Base-by-base conservation (phyloP, 2,888 invertebrate genomes). In the Parnassius mnemosyne region DNA sequence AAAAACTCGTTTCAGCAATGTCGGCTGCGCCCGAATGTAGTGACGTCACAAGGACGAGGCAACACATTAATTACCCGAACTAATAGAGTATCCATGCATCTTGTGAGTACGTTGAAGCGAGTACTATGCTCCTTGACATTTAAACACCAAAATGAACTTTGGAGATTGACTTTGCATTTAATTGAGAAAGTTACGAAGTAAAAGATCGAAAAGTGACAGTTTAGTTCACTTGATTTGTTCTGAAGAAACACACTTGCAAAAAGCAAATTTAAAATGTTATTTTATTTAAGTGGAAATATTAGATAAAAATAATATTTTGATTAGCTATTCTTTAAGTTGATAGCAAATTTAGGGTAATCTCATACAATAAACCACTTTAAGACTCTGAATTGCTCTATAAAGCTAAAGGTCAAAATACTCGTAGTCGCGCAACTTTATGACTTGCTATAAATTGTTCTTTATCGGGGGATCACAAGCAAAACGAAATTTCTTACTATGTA, bases 321-420 rank as follows among this genome's bases (percentile, higher is more conserved):
- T 34, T 7, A 34, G 5, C 34, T 34, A 34, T 34, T 34, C 34
- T 46, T 34, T 43, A 68, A 68, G 66, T 66, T 65, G 66, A 70
- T 71, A 72, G 72, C 70, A 69, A 74, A 60, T 41, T 16, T 10
- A 59, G n/a, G 49, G 52, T 75, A 74, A 71, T 76, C 75, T 72
- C 34, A 34, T 34, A 34, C 34, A 34, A 75, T 77, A 76, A 78
- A 72, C 69, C 66, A 71, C 73, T 66, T 71, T 71, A 72, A 73
- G 77, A 77, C n/a, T n/a, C 75, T 70, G 68, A 69, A 76, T 77
- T 54, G 70, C 68, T 68, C 73, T 71, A 74, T 79, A 78, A 76
- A 71, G 73, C 67, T 73, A 86, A 86, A 87, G 82, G 84, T 85
- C 83, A 80, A 75, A 78, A 81, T 79, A 78, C 80, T 77, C 74